Conservation (phyloP, 2,797 vertebrate genomes). For the Coluber constrictor region DNA sequence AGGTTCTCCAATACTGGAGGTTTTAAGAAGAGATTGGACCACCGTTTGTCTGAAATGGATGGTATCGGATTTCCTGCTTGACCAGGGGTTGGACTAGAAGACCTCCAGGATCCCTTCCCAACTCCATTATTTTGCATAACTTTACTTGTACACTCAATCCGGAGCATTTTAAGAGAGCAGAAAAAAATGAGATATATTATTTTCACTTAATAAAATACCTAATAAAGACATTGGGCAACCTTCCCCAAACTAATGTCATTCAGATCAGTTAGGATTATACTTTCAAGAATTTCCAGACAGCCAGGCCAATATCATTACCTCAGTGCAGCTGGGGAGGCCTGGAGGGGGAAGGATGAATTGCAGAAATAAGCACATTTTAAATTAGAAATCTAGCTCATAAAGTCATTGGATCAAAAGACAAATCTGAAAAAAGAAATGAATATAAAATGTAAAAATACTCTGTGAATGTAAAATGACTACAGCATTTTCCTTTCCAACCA, state of each 20-base stretch:
- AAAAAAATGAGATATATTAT: neutral
- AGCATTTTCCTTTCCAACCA: constrained; percentile 20
- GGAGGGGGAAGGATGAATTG: neutral
- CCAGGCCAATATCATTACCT: neutral
- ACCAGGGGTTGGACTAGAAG: neutral
- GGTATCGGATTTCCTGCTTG: neutral
- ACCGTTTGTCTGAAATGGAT: too few species aligned
- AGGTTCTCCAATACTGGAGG: too few species aligned
- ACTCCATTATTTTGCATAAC: neutral
- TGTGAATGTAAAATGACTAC: constrained; percentile 9
- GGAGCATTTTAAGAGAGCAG: neutral
- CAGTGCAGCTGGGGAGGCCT: neutral
- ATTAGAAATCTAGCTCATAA: neutral
- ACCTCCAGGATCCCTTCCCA: neutral
- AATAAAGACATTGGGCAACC: neutral
- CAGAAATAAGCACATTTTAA: neutral
- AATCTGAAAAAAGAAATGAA: neutral
- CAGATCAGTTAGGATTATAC: neutral
- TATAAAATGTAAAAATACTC: constrained; percentile 11
- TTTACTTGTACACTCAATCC: neutral
- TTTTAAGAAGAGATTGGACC: too few species aligned
- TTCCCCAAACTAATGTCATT: neutral
- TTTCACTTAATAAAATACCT: neutral
- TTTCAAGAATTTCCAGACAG: neutral
- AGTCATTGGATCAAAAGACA: neutral